Evolutionary conservation across 2,888 invertebrate species (phyloP).

Genomic region (Seira musarum): DNA sequence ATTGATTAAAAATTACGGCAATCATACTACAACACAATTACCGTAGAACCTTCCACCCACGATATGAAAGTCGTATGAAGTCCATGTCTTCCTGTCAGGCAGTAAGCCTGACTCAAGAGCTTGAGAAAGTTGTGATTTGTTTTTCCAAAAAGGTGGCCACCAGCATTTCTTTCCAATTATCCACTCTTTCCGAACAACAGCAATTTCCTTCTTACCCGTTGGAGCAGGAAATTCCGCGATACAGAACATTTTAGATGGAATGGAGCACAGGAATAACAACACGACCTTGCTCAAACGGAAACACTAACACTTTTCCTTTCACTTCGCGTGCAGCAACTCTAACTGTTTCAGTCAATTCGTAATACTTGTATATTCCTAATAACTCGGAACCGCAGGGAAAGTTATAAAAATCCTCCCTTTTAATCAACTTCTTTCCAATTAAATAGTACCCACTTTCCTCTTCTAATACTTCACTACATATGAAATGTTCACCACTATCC

Average conservation of each 20-base stretch:
- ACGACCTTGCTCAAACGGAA: background rate
- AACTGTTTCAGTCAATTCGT: background rate
- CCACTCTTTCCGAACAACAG: background rate
- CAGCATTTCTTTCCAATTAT: constrained; percentile 8
- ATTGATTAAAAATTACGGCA: no score
- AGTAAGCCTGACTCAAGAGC: no score
- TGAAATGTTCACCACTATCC: background rate
- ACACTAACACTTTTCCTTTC: background rate
- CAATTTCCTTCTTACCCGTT: background rate
- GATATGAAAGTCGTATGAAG: no score
- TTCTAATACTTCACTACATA: background rate
- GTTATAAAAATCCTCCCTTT: background rate
- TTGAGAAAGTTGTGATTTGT: no score
- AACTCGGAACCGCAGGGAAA: background rate
- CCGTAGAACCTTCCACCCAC: no score
- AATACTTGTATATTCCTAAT: background rate
- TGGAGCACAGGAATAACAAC: constrained; percentile 1
- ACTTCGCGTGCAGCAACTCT: background rate
- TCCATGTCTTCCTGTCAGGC: no score
- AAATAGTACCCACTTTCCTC: background rate
- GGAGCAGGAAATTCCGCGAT: background rate
- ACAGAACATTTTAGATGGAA: constrained; percentile 1
- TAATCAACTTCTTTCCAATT: background rate
- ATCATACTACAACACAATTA: no score
- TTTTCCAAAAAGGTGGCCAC: constrained; percentile 20